Conservation (phyloP, 1,140 invertebrate genomes). For the Eriosoma lanigerum region DNA sequence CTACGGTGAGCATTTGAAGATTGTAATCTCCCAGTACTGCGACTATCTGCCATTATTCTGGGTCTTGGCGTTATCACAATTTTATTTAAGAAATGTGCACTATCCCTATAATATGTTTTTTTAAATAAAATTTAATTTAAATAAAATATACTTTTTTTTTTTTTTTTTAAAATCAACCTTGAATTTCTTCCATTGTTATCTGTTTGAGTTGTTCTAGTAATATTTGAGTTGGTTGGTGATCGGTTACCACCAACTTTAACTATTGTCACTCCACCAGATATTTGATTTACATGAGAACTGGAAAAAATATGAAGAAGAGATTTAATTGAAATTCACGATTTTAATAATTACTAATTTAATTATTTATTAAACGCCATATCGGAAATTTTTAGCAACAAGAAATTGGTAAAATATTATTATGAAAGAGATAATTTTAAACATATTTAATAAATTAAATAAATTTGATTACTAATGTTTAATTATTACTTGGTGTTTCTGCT, state of each 20-base stretch:
- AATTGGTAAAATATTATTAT: too few species aligned
- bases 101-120: background rate
- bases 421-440: too few species aligned
- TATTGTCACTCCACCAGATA: slow-evolving; percentile 71
- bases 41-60: slow-evolving; percentile 63
- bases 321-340: too few species aligned
- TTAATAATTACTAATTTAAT: too few species aligned
- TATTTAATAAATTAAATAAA: background rate
- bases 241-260: slow-evolving; percentile 68
- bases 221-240: slow-evolving; percentile 35
- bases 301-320: slow-evolving; percentile 37
- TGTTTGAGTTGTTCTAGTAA: slow-evolving; percentile 46
- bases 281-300: slow-evolving; percentile 66
- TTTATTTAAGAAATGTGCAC: slow-evolving; percentile 47
- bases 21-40: slow-evolving; percentile 70
- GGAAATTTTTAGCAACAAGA: too few species aligned
- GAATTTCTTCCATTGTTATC: slow-evolving; percentile 36
- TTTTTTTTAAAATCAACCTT: slow-evolving; percentile 1
- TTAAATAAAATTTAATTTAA: background rate
- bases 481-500: slow-evolving; percentile 59
- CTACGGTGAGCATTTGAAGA: slow-evolving; percentile 70
- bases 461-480: background rate
- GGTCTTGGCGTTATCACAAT: slow-evolving; percentile 55
- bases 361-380: too few species aligned
- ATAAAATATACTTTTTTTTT: background rate